Evolutionary conservation across 2,113 vertebrate genomes (phyloP), one percentile per base, ranked within the genome.

Genomic region (Mustela lutreola): DNA sequence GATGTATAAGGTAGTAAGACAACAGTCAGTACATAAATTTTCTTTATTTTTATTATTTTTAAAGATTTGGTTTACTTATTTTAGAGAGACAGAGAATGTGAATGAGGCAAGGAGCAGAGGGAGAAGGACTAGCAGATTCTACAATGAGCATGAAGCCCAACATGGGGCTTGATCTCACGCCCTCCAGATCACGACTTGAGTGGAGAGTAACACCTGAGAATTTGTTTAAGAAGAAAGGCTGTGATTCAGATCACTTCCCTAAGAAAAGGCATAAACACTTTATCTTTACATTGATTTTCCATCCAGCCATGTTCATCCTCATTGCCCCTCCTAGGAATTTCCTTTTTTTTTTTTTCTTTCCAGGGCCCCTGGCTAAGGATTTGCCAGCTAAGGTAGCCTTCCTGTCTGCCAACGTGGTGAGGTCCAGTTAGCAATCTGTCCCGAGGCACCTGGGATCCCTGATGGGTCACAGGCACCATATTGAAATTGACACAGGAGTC

Each of bases 111-210:
- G 67, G 8, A 19, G 33, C 14, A n/a, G 33, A 70, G 33, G 67
- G 33, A n/a, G 33, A n/a, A 8, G 16, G 67, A 18, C 67, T 3
- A 70, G 67, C 33, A 36, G 67, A 70, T 8, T 10, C 67, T 8
- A 7, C 3, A 0, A 16, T 4, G 33, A 36, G 33, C 0, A 0
- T 1, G 8, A n/a, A 70, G 33, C 67, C 67, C 0, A 0, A 70
- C 33, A 9, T 0, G 18, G 33, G 67, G 33, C 67, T 70, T 2
- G 7, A 70, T 70, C 16, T 67, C 33, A 70, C 0, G 67, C 33
- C 67, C 67, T 33, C 7, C 16, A n/a, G 67, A 70, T 70, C 33
- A 19, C 4, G 15, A n/a, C 67, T n/a, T n/a, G 33, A n/a, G 33
- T 1, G 7, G 33, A 70, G 33, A 9, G 19, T 16, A n/a, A 67